These are phyloP conservation scores for Caerostris extrusa DNA, from an alignment of 1,140 invertebrate genomes.

Conservation along the genomic window DNA sequence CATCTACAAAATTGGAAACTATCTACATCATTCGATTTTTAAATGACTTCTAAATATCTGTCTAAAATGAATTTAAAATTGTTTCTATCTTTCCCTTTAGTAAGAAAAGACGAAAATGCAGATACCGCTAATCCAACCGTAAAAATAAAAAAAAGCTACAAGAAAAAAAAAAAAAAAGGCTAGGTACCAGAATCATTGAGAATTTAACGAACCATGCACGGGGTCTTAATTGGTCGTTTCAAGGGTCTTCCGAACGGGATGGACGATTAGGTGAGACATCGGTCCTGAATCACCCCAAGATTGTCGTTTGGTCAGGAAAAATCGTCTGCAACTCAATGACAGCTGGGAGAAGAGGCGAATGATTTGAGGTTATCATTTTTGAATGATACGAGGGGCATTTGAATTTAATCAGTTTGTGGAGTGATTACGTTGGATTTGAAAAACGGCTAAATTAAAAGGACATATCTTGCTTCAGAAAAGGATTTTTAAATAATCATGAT, in stretches of 20 bases:
- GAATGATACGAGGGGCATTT: too few relatives aligned
- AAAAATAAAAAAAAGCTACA: neutral
- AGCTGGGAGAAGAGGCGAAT: neutral
- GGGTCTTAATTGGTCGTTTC: neutral
- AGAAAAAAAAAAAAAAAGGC: neutral
- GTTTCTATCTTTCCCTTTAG: neutral
- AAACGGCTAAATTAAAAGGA: too few relatives aligned
- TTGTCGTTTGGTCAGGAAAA: constrained; percentile 7
- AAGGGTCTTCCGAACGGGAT: neutral
- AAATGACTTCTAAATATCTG: too few relatives aligned
- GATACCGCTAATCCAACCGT: neutral
- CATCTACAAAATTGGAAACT: too few relatives aligned
- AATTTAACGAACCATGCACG: neutral
- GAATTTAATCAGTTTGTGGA: too few relatives aligned
- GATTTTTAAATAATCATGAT: too few relatives aligned
- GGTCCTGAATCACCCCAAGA: constrained; percentile 7
- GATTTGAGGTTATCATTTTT: neutral
- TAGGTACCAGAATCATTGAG: neutral
- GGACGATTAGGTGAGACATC: constrained; percentile 6
- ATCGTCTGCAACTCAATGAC: neutral
- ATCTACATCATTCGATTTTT: too few relatives aligned
- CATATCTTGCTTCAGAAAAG: too few relatives aligned
- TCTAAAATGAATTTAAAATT: neutral
- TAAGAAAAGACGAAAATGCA: neutral
- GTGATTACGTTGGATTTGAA: too few relatives aligned